phyloP scores from a whole-genome alignment of 2,888 invertebrate species.

The Oxycera nigricornis region DNA sequence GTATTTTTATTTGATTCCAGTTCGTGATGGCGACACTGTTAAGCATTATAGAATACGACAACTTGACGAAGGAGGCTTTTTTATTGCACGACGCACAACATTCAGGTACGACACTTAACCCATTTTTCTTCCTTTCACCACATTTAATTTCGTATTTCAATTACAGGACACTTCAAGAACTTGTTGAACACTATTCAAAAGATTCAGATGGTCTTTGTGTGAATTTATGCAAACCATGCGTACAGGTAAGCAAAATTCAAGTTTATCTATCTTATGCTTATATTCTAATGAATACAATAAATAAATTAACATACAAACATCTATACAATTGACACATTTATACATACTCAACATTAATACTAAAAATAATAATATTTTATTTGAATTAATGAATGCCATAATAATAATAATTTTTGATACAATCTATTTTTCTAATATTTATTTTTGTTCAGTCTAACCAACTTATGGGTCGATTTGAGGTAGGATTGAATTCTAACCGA shows the following conservation, averaged over 20 bases:
- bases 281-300: not conserved
- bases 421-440: constrained; percentile 43
- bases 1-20: constrained; percentile 65
- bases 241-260: constrained; percentile 72
- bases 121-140: not conserved
- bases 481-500: constrained; percentile 53
- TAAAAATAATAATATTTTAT: not conserved
- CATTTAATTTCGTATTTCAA: not conserved
- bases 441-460: constrained; percentile 58
- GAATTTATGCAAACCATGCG: constrained; percentile 92
- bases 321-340: too few relatives aligned
- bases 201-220: constrained; percentile 99
- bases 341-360: not conserved
- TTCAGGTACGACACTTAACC: constrained; percentile 67
- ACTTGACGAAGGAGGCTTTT: constrained; percentile 98
- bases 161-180: constrained; percentile 87
- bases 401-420: constrained; percentile 46
- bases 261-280: constrained; percentile 15
- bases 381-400: not conserved
- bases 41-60: constrained; percentile 99
- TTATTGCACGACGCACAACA: constrained; percentile 97
- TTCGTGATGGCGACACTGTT: constrained; percentile 98
- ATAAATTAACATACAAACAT: not conserved
- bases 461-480: constrained; percentile 63
- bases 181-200: constrained; percentile 97